Conservation (phyloP, 2,113 vertebrate species). For the Tachuris rubrigastra region DNA sequence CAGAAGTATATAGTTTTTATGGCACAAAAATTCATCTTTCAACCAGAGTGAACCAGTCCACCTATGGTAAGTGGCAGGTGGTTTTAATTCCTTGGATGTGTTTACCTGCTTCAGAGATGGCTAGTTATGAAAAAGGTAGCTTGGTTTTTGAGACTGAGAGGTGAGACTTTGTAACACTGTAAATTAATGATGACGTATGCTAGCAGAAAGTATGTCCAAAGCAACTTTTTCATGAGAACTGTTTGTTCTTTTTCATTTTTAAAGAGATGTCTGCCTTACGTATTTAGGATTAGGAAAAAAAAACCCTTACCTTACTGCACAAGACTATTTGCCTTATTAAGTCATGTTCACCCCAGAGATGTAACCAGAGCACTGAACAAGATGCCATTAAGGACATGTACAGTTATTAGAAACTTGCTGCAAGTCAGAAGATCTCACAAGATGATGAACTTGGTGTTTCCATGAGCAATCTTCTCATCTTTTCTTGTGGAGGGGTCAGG, state of each 20-base stretch:
- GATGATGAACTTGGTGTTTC: neutral
- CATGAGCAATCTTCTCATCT: neutral
- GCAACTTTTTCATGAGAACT: neutral
- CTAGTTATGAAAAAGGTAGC: neutral
- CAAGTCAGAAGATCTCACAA: neutral
- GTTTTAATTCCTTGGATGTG: neutral
- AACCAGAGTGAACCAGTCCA: neutral
- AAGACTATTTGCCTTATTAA: neutral
- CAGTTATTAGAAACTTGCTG: neutral
- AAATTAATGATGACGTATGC: neutral
- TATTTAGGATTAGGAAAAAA: neutral
- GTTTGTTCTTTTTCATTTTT: neutral
- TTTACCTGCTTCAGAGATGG: neutral
- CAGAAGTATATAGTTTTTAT: neutral
- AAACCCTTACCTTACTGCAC: neutral
- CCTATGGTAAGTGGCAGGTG: neutral
- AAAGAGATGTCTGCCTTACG: accelerated
- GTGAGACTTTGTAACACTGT: neutral
- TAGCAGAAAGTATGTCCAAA: neutral
- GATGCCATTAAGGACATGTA: neutral
- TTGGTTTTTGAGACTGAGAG: neutral
- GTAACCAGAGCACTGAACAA: neutral
- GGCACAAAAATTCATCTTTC: neutral
- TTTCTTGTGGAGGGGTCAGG: neutral
- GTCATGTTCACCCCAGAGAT: neutral